phyloP scores from a whole-genome alignment of 2,888 invertebrate species.

The Cryptus armator region DNA sequence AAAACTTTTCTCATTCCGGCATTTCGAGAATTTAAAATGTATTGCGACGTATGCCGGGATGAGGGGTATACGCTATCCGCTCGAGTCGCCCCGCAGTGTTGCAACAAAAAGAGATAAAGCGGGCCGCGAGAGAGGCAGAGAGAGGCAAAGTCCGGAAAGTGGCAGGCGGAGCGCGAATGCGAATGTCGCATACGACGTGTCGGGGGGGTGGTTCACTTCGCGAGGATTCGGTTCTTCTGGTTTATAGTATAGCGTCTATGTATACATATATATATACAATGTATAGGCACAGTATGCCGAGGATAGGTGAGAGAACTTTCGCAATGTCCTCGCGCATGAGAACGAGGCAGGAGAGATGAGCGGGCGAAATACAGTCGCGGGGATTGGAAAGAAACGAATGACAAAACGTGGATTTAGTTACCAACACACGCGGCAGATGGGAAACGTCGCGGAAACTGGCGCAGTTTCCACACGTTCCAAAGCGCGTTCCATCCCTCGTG shows the following conservation, averaged over 20 bases:
- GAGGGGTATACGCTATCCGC: slow-evolving; percentile 55
- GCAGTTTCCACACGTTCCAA: slow-evolving; percentile 39
- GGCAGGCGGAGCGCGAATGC: slow-evolving; percentile 13
- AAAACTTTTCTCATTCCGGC: slow-evolving; percentile 82
- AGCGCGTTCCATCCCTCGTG: background rate
- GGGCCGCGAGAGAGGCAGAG: slow-evolving; percentile 16
- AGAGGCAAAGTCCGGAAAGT: slow-evolving; percentile 38
- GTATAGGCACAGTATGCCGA: background rate
- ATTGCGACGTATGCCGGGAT: slow-evolving; percentile 66
- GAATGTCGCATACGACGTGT: slow-evolving; percentile 21
- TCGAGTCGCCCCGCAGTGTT: slow-evolving; percentile 37
- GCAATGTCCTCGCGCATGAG: slow-evolving; percentile 30
- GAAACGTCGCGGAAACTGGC: slow-evolving; percentile 6
- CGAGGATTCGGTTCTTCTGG: slow-evolving; percentile 39
- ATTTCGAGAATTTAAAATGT: slow-evolving; percentile 73
- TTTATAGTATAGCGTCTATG: slow-evolving; percentile 10
- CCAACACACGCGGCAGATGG: slow-evolving; percentile 28
- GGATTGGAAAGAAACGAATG: slow-evolving; percentile 64
- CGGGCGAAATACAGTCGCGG: slow-evolving; percentile 46
- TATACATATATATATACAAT: background rate
- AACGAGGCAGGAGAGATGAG: slow-evolving; percentile 36
- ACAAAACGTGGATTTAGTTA: slow-evolving; percentile 62
- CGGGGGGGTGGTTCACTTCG: slow-evolving; percentile 23
- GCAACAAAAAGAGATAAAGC: slow-evolving; percentile 42
- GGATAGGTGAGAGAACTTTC: slow-evolving; percentile 43